Base-by-base conservation (phyloP, 1,140 invertebrate species). In the Platyura marginata region DNA sequence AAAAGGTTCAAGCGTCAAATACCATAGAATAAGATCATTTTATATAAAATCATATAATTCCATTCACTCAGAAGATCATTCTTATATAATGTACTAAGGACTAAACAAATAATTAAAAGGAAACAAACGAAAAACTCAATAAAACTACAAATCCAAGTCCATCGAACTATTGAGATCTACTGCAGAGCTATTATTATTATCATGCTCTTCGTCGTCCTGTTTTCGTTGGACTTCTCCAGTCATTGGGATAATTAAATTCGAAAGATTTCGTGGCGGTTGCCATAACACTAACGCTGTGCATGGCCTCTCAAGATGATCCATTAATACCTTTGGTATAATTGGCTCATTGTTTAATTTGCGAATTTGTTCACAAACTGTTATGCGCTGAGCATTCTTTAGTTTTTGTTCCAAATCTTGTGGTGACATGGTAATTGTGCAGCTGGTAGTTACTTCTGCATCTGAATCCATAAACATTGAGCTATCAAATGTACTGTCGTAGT, bases 221-320 rank as follows among this genome's bases (percentile, higher is more conserved):
- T 34, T 18, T n/a, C 58, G 45, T 44, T 59, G 56, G 1, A 9
- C 19, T 21, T 33, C 21, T 15, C 4, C 4, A n/a, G 32, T 15
- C 13, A n/a, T 34, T 13, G 32, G 16, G 13, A 34, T 13, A 18
- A 38, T 38, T 4, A 60, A 39, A 21, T 63, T 60, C 22, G 71
- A 49, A 46, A 72, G 63, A 44, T 68, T 69, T 13, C 68, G 69
- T 25, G 74, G 71, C 3, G 79, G 79, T 55, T 79, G 72, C 81
- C 81, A 84, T 3, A 81, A 67, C 3, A 84, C 75, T 48, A 84
- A 51, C 34, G 79, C 80, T 64, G 79, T 82, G 52, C 77, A 77
- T 9, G 78, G 79, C 51, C 76, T 71, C 46, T 79, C 73, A 49
- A 75, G 57, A 48, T 65, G 33, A 35, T 25, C 3, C 1, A 61